Conservation (phyloP, 2,888 invertebrate species). For the Tanytarsus gracilentus region DNA sequence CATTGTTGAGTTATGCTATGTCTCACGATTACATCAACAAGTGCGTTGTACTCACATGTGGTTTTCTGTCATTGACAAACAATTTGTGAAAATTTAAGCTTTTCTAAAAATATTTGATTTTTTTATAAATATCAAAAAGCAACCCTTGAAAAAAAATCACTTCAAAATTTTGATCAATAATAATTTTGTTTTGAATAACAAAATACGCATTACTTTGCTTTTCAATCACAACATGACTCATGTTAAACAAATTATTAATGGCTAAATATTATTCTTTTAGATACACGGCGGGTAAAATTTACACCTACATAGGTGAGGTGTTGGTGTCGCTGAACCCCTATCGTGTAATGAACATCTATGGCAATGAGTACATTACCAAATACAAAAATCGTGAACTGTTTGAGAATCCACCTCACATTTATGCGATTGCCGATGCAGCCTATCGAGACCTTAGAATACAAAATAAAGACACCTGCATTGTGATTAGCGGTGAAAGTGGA, state of each 20-base stretch:
- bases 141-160: too few relatives aligned
- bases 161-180: neutral
- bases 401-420: constrained; percentile 94
- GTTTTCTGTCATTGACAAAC: too few relatives aligned
- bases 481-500: constrained; percentile 96
- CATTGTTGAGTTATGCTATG: too few relatives aligned
- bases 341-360: constrained; percentile 85
- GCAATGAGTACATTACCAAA: constrained; percentile 71
- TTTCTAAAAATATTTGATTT: too few relatives aligned
- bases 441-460: constrained; percentile 87
- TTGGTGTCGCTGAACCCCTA: constrained; percentile 97
- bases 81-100: too few relatives aligned
- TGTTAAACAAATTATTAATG: constrained; percentile 7
- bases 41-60: too few relatives aligned
- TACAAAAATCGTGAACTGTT: constrained; percentile 94
- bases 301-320: constrained; percentile 98
- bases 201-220: too few relatives aligned
- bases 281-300: constrained; percentile 83
- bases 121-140: too few relatives aligned
- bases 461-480: constrained; percentile 90
- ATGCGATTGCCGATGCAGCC: constrained; percentile 95
- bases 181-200: neutral
- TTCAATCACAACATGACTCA: neutral
- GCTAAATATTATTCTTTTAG: constrained; percentile 48
- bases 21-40: too few relatives aligned